Evolutionary conservation across 1,140 invertebrate species (phyloP).

Genomic region (Drosophila malerkotliana): DNA sequence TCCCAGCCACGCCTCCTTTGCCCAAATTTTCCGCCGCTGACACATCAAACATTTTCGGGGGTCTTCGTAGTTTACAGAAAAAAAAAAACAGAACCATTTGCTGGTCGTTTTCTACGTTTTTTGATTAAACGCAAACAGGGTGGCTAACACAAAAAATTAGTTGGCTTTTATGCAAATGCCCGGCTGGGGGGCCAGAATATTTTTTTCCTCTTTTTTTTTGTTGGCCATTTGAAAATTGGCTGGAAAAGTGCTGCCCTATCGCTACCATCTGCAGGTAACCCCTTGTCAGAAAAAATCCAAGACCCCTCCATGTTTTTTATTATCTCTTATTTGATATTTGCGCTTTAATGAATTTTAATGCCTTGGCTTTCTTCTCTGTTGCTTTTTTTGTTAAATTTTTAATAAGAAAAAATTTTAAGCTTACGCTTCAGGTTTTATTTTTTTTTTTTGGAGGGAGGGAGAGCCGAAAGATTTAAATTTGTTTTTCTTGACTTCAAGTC

Average conservation of each 20-base stretch:
- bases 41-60: conserved; percentile 9
- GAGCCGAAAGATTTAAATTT: conserved; percentile 43
- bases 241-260: conserved; percentile 38
- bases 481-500: conserved; percentile 16
- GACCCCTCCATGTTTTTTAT: conserved; percentile 3
- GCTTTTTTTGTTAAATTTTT: conserved; percentile 55
- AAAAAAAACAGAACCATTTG: conserved; percentile 13
- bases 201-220: conserved; percentile 10
- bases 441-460: neutral
- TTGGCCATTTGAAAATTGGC: conserved; percentile 28
- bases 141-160: conserved; percentile 61
- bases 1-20: neutral
- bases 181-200: neutral
- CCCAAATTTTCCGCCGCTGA: conserved; percentile 1
- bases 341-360: conserved; percentile 70
- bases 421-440: conserved; percentile 42
- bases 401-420: conserved; percentile 69
- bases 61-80: conserved; percentile 25
- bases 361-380: conserved; percentile 22
- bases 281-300: conserved; percentile 32
- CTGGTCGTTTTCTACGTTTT: conserved; percentile 59
- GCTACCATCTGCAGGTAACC: conserved; percentile 57
- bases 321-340: conserved; percentile 65
- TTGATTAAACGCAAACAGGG: conserved; percentile 78
- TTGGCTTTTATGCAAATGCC: conserved; percentile 80